Base-by-base conservation (phyloP, 1,140 invertebrate genomes). In the Anastrepha ludens region DNA sequence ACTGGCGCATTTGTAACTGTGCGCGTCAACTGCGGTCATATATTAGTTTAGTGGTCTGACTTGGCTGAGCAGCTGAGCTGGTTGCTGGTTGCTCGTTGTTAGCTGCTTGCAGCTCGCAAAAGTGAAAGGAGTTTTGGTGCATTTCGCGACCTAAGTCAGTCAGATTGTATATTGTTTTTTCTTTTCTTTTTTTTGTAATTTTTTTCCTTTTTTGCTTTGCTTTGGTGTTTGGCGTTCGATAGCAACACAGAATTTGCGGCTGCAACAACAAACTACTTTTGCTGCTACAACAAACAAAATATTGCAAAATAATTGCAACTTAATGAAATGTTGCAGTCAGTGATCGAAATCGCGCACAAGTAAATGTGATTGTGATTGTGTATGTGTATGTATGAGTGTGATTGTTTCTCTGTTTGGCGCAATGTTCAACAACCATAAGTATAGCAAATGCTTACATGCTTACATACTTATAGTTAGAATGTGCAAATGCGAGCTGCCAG, bases 301-400 rank as follows among this genome's bases (percentile, higher is more conserved):
- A 81, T 81, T 81, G 74, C 74, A 81, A 81, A 81, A 81, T 81
- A 81, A 81, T 81, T 81, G 74, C 74, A 81, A 81, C 55, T 81
- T 81, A 81, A 81, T 81, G 74, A 81, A 81, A 81, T 81, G 74
- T 81, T 81, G 74, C 47, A 50, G 74, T 41, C 47, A 55, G 74
- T 81, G 74, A 81, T 81, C 74, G 74, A 81, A 81, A 81, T 81
- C 74, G 74, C 74, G 50, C 74, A 17, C 9, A n/a, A 50, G 70
- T 78, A n/a, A 78, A 78, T 17, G 5, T 13, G 47, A n/a, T 4
- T 20, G 74, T 47, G 41, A 8, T 41, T 44, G 4, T 20, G 47
- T 55, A 7, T 81, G 6, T 81, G 7, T 13, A 15, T 55, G 47
- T 29, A n/a, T 62, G 44, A 2, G 44, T 55, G 47, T n/a, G 41